Percentiles rank a stretch among this genome's conserved stretches.
phyloP scores from a whole-genome alignment of 2,113 vertebrate species.

The Columba janthina region DNA sequence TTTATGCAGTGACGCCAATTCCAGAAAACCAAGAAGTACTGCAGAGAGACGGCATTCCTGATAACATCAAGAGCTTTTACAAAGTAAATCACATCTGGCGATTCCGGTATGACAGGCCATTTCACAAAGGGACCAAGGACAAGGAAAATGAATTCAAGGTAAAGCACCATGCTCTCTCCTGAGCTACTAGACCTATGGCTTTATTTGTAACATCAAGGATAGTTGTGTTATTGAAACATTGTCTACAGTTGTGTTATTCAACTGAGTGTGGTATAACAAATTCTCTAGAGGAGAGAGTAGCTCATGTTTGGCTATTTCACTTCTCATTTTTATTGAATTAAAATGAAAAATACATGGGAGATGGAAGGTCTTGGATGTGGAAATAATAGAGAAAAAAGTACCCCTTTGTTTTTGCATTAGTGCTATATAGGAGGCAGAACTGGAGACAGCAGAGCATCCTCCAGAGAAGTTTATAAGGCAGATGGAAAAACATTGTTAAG shows the following conservation, averaged over 20 bases:
- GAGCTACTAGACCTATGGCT: not conserved
- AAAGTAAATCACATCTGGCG: slow-evolving; percentile 99
- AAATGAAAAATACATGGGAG: not conserved
- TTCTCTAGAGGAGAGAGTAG: not conserved
- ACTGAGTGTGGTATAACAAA: not conserved
- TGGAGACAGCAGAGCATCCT: not conserved
- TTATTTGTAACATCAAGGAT: not conserved
- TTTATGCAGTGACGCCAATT: slow-evolving; percentile 96
- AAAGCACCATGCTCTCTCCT: slow-evolving; percentile 51
- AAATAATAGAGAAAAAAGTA: not conserved
- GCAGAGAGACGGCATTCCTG: slow-evolving; percentile 93
- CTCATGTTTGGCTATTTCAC: not conserved
- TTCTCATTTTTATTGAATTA: not conserved
- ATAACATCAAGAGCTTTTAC: slow-evolving; percentile 99
- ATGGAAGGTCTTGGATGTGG: not conserved
- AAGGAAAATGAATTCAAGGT: slow-evolving; percentile 99
- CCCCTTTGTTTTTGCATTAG: not conserved
- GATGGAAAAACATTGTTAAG: not conserved
- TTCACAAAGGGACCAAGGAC: slow-evolving; percentile 98
- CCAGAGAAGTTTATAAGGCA: not conserved
- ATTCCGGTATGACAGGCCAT: slow-evolving; percentile 95
- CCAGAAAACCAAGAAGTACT: slow-evolving; percentile 96
- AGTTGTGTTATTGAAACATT: not conserved
- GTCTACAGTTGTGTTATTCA: not conserved
- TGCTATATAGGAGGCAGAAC: not conserved